Evolutionary conservation across 2,797 vertebrate species (phyloP), one percentile per base, ranked within the genome.

Genomic region (Anabas testudineus): DNA sequence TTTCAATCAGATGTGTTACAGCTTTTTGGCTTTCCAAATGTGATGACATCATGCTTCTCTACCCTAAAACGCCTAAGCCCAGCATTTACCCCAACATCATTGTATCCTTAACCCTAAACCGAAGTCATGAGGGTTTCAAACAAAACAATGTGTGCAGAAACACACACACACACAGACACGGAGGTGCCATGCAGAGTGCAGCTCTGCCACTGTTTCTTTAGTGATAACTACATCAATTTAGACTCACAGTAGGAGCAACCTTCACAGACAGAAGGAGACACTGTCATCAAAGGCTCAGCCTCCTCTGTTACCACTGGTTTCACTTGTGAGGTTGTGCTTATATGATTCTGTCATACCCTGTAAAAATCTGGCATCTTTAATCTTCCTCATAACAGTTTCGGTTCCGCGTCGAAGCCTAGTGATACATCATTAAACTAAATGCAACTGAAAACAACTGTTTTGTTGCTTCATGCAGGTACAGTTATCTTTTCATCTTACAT

Each of bases 1-100:
- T 80, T 85, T 75, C 55, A 78, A 67, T 84, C 82, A 80, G 78
- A 78, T 77, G 83, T 57, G 43, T 85, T 76, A 80, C 71, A 81
- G 67, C 39, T 32, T 32, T 32, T 8, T 32, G 30, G 9, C 30
- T 32, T 32, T 32, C 30, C 32, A 32, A 32, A 10, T 32, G 8
- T 10, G 30, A 2, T 32, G 30, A 32, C 30, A 32, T 32, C 30
- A 32, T 30, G 1, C 30, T 32, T 32, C 30, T 32, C 32, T 28
- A 26, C 5, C 3, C 28, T 28, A 28, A 28, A 10, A 32, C 32
- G 9, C 10, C 30, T 32, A 32, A 32, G 30, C 30, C 30, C 30
- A 10, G 30, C 10, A 32, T 30, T 10, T 32, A 32, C 8, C 2
- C 30, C 10, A 32, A 32, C 30, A 32, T 32, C 32, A 32, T 32